Conservation (phyloP, 2,113 vertebrate species). For the Diphyllodes magnificus region DNA sequence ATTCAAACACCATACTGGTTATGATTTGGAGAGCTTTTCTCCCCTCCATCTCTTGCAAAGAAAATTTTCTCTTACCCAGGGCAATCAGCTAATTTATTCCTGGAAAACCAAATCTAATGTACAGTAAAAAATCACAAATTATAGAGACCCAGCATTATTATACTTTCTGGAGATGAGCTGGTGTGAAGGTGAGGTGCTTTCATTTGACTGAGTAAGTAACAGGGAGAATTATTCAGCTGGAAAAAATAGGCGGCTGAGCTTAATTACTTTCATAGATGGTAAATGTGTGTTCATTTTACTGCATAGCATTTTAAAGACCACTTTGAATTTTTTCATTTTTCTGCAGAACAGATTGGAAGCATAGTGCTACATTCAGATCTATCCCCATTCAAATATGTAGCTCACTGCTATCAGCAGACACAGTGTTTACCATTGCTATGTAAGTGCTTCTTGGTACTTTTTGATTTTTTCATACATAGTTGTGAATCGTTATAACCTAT, state of each 20-base stretch:
- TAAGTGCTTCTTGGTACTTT: background rate
- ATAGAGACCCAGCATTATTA: background rate
- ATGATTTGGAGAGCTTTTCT: background rate
- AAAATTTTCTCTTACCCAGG: background rate
- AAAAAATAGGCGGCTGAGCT: background rate
- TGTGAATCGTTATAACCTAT: background rate
- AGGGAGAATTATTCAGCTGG: background rate
- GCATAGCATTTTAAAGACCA: background rate
- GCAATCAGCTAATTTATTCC: background rate
- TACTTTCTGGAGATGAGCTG: background rate
- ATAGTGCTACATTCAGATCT: background rate
- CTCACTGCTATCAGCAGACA: background rate
- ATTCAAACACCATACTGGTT: background rate
- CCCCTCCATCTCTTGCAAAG: background rate
- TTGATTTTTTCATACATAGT: background rate
- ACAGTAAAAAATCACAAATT: background rate
- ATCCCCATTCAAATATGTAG: background rate
- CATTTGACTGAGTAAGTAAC: background rate
- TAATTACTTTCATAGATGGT: background rate
- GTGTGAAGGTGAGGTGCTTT: background rate
- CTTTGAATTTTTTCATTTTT: background rate
- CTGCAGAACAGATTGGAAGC: background rate
- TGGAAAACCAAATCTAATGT: background rate
- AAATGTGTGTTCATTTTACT: background rate
- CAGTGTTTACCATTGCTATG: background rate